Evolutionary conservation across 2,113 vertebrate genomes (phyloP), one percentile per base, ranked within the genome.

Genomic region (Echinops telfairi): DNA sequence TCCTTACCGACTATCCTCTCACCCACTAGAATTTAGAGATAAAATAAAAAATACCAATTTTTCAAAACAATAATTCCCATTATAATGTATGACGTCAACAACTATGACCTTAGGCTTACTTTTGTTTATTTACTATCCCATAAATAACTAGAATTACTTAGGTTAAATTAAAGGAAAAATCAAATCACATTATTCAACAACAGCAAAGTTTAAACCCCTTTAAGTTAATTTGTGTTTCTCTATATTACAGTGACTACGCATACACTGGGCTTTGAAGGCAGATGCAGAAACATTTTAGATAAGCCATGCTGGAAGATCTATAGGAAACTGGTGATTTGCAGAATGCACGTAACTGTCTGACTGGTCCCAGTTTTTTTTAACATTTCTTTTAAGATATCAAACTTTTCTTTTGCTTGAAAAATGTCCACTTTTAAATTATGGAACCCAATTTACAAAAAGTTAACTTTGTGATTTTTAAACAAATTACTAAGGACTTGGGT

Each of bases 391-490:
- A 85, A 89, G 73, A 20, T 90, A 76, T 90, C 15, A 93, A 12
- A 85, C 5, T 75, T 73, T 80, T 87, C 29, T 58, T 81, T 88
- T 88, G 36, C 71, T 85, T 86, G 14, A 92, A 90, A 93, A 43
- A 43, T 7, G 83, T 57, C 2, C 11, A 88, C 64, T 94, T 90
- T 29, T 6, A 73, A 89, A 77, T 60, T 16, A 66, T 79, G 12
- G 10, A 64, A 88, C 83, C 5, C 38, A 75, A 43, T 4, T 79
- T 66, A 25, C 25, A 14, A 78, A 85, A 64, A 58, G 64, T 36
- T 12, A 33, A 70, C 11, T 66, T 19, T 89, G 27, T 89, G 9
- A 19, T 91, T 94, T 94, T 68, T 33, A 91, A 95, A 89, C 20
- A 76, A 88, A 84, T 9, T 15, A 89, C 38, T 33, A 10, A 92